Conservation (phyloP, 2,113 vertebrate genomes). For the Phylloscopus trochiloides region DNA sequence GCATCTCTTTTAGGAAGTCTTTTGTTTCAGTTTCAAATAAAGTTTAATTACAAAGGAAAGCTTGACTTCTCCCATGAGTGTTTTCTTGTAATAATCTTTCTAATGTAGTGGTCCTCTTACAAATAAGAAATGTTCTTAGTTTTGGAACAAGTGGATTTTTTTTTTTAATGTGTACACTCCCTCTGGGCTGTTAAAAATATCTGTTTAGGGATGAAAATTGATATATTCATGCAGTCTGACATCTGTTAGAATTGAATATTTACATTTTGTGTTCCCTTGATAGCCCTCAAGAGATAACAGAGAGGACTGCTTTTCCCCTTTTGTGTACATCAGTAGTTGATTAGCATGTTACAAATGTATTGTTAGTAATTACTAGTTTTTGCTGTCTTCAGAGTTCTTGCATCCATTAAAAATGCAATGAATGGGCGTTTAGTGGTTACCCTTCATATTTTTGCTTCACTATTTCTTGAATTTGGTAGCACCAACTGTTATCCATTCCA, state of each 20-base stretch:
- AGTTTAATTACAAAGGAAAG: slow-evolving; percentile 62
- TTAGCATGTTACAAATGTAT: background rate
- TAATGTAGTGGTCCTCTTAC: background rate
- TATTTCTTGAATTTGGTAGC: background rate
- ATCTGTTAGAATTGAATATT: slow-evolving; percentile 47
- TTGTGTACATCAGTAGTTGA: background rate
- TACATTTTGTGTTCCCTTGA: slow-evolving; percentile 23
- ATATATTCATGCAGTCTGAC: slow-evolving; percentile 24
- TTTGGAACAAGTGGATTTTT: slow-evolving; percentile 11
- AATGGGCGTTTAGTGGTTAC: background rate
- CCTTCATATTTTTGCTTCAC: background rate
- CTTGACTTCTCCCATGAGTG: background rate
- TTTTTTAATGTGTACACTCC: background rate
- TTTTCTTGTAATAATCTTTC: slow-evolving; percentile 43
- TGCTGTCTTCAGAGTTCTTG: background rate
- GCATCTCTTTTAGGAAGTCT: background rate
- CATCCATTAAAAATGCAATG: background rate
- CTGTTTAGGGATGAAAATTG: slow-evolving; percentile 32
- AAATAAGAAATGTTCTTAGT: background rate
- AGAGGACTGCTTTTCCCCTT: background rate
- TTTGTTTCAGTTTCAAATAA: slow-evolving; percentile 52
- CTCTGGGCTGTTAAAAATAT: slow-evolving; percentile 3
- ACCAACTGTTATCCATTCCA: background rate
- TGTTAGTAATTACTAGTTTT: background rate
- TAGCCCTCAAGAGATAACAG: background rate